Percentiles rank a stretch among this genome's conserved stretches.
Evolutionary conservation across 2,888 invertebrate genomes (phyloP).

Genomic region (Pogonocherus hispidulus): DNA sequence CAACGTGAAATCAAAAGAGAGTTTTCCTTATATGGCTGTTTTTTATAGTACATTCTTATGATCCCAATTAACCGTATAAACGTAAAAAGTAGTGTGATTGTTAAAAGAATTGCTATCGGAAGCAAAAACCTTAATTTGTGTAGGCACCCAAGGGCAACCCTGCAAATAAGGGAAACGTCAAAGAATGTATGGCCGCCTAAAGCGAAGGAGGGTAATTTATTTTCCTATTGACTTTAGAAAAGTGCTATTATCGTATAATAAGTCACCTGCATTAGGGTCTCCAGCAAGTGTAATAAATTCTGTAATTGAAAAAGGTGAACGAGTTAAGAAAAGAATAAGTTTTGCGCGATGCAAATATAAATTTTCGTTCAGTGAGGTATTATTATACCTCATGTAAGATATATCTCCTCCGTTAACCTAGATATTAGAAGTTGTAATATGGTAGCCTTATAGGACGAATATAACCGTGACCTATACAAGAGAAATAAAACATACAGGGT

Average conservation of each 20-base stretch:
- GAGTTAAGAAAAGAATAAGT: neutral
- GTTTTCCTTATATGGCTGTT: too few relatives aligned
- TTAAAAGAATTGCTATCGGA: neutral
- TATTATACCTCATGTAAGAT: neutral
- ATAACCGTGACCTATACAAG: too few relatives aligned
- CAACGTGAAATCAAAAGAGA: too few relatives aligned
- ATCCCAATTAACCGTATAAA: neutral
- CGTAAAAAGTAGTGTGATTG: neutral
- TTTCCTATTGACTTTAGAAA: conserved; percentile 13
- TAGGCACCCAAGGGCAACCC: neutral
- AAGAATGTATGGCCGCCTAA: neutral
- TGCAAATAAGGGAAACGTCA: conserved; percentile 4
- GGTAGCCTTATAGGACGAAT: too few relatives aligned
- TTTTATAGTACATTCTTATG: neutral
- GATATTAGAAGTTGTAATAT: too few relatives aligned
- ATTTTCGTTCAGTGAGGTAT: neutral
- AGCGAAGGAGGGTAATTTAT: conserved; percentile 15
- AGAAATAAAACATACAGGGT: too few relatives aligned
- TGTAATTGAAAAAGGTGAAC: neutral
- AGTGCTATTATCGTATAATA: conserved; percentile 17
- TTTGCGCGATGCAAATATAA: neutral
- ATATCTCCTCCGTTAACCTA: neutral
- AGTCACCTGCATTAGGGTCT: neutral
- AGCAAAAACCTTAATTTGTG: neutral
- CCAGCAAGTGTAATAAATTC: neutral